phyloP scores from a whole-genome alignment of 2,113 vertebrate species.

The Raja brachyura region DNA sequence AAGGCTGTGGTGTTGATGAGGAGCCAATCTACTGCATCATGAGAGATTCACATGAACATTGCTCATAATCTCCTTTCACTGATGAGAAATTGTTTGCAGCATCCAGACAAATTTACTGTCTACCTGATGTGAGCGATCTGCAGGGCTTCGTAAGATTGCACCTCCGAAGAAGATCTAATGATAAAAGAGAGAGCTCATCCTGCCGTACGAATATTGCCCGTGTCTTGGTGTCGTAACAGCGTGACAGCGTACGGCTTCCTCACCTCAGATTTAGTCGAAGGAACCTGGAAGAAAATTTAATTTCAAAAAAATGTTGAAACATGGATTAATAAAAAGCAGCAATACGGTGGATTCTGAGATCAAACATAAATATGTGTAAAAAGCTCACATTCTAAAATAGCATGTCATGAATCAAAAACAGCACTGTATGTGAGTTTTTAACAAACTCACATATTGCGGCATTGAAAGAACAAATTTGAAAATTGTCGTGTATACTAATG shows the following conservation, averaged over 20 bases:
- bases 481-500: constrained; percentile 15
- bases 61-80: not conserved
- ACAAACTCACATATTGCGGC: not conserved
- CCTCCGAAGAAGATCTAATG: not conserved
- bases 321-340: constrained; percentile 11
- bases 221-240: too few species aligned
- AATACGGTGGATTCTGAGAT: not conserved
- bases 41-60: too few species aligned
- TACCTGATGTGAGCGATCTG: not conserved
- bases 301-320: not conserved
- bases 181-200: not conserved
- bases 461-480: constrained; percentile 33
- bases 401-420: constrained; percentile 22
- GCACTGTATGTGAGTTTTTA: not conserved
- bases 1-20: not conserved
- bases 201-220: not conserved
- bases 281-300: constrained; percentile 54
- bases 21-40: not conserved
- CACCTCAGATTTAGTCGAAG: constrained; percentile 55
- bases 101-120: not conserved
- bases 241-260: not conserved
- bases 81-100: not conserved
- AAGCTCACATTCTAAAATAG: constrained; percentile 4
- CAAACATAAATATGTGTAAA: not conserved
- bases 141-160: not conserved